phyloP scores from a whole-genome alignment of 1,140 invertebrate genomes.

The Bombus fervidus region DNA sequence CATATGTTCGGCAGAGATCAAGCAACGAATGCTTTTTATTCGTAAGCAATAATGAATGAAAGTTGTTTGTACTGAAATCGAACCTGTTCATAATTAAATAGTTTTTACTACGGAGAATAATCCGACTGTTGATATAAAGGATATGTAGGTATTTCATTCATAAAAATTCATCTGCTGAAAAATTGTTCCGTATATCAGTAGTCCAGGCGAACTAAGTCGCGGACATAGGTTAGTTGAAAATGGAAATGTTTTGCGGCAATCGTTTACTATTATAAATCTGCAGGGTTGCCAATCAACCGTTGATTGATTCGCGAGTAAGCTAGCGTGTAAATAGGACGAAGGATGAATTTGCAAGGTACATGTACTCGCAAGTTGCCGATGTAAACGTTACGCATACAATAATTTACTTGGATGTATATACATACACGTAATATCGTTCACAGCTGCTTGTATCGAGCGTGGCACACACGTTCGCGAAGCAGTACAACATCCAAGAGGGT shows the following conservation, averaged over 20 bases:
- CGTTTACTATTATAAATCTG: neutral
- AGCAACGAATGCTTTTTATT: too few species aligned
- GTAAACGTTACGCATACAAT: neutral
- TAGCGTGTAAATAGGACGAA: neutral
- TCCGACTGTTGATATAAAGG: too few species aligned
- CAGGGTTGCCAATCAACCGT: neutral
- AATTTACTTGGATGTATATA: neutral
- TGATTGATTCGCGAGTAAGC: neutral
- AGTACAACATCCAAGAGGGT: constrained; percentile 26
- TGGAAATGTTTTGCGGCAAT: neutral
- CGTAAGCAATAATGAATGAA: too few species aligned
- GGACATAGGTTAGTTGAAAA: too few species aligned
- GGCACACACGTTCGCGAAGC: constrained; percentile 1
- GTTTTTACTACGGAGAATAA: too few species aligned
- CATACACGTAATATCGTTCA: neutral
- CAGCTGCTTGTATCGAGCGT: constrained; percentile 15
- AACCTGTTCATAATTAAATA: too few species aligned
- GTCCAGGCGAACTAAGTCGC: too few species aligned
- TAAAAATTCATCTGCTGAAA: too few species aligned
- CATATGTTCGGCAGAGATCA: too few species aligned
- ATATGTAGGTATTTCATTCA: too few species aligned
- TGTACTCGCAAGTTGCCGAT: neutral
- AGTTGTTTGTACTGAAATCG: too few species aligned
- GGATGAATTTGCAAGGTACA: constrained; percentile 15
- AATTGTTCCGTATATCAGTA: too few species aligned